Evolutionary conservation across 2,113 vertebrate genomes (phyloP), one percentile per base, ranked within the genome.

Genomic region (Anser cygnoides): DNA sequence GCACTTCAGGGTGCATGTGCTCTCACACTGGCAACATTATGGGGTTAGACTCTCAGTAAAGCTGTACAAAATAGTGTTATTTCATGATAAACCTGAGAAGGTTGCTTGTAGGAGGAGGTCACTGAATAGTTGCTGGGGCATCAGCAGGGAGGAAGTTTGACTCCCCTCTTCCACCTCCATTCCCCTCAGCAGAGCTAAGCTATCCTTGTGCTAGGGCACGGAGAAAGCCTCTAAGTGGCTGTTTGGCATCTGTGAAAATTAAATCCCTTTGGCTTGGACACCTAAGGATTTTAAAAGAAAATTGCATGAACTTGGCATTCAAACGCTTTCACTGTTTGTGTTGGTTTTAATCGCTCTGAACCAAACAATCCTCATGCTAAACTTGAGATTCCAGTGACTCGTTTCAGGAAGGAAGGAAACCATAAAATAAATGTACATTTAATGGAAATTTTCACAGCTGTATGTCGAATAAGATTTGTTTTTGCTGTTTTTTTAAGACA

Each of bases 401-500:
- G n/a, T 90, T 91, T 46, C 87, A 89, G 81, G 78, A 94, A 87
- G 74, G 43, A 89, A 96, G 33, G 80, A 89, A 96, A 29, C 86
- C 49, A 49, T 84, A 65, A 66, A 76, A 61, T 43, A 78, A 92
- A 55, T 25, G 10, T 26, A n/a, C 13, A 18, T 87, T 93, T 89
- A 77, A 87, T 15, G n/a, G 83, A 81, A 71, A 77, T 72, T 67
- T 10, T 86, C 68, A 67, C 76, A 95, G 61, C 89, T 93, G 76
- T 86, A 89, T 39, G 23, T 26, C 84, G 61, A 90, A 59, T 76
- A 77, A 80, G 28, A 3, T 68, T 61, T 49, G 0, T 49, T 31
- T 66, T 49, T 21, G 9, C 19, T 49, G 20, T 22, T 88, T 83
- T 79, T 59, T 58, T 2, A 89, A 79, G 33, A 66, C 10, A 73